phyloP scores from a whole-genome alignment of 2,797 vertebrate species.

The Sarcoramphus papa region DNA sequence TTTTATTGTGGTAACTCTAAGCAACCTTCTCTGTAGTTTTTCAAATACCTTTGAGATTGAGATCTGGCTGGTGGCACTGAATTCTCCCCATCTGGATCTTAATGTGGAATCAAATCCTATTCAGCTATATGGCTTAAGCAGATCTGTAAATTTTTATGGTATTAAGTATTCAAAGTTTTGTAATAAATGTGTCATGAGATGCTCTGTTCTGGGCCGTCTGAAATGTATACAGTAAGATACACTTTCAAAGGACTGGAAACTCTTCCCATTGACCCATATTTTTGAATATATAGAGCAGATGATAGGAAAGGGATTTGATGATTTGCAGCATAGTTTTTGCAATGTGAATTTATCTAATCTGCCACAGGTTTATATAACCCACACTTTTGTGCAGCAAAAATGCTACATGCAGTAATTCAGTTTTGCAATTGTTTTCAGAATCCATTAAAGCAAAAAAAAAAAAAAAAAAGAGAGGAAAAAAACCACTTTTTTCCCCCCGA shows the following conservation, averaged over 20 bases:
- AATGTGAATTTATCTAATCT: not conserved
- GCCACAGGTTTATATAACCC: not conserved
- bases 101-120: not conserved
- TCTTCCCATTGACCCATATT: fast-evolving
- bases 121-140: not conserved
- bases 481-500: too few species aligned
- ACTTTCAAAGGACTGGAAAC: not conserved
- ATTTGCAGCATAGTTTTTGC: not conserved
- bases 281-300: not conserved
- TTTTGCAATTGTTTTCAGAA: not conserved
- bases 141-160: not conserved
- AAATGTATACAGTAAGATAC: not conserved
- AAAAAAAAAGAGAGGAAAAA: not conserved
- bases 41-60: not conserved
- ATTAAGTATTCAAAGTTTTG: not conserved
- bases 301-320: not conserved
- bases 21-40: not conserved
- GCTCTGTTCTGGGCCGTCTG: not conserved
- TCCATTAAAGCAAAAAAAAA: not conserved
- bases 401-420: not conserved
- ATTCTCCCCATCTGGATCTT: not conserved
- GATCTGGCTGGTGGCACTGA: not conserved
- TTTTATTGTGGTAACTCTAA: not conserved
- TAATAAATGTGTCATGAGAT: not conserved
- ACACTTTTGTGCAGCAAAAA: not conserved